Evolutionary conservation across 2,888 invertebrate genomes (phyloP), one percentile per base, ranked within the genome.

Genomic region (Drosophila mulleri): DNA sequence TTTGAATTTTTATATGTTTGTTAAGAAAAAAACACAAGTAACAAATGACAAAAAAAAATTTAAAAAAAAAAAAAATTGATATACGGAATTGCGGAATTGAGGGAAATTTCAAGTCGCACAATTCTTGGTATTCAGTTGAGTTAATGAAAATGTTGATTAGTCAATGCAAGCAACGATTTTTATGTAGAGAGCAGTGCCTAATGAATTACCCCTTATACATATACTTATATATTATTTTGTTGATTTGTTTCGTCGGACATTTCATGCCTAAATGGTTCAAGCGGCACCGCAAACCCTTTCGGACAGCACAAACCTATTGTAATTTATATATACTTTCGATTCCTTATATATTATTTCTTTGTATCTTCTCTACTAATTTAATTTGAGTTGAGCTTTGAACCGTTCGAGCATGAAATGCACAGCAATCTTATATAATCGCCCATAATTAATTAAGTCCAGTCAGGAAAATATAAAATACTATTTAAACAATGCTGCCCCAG

Each of bases 161-260:
- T 88, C 88, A 88, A 82, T 72, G 74, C 72, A 88, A 82, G 80
- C 79, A 83, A 82, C 62, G 62, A 88, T 85, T 88, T 79, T 82
- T 88, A 76, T 82, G 62, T 69, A 68, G 60, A 23, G 37, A 66
- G 35, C 45, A 67, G 44, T 68, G 44, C 53, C 56, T 62, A 57
- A 50, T 59, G 5, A 52, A 52, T 60, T 64, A 56, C 8, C 39
- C 53, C 57, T 61, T 67, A 18, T 63, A 61, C 2, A 32, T 32
- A 32, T 11, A 29, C 29, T 29, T 29, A 29, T 23, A 54, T 41
- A 45, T 44, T 56, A 45, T 8, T 45, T 14, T 23, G 45, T 72
- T 69, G 56, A 52, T 60, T 64, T 62, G 62, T 75, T 76, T 52
- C 26, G 54, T 61, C 50, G 67, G 57, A 58, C 67, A 85, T 84